These are phyloP conservation scores for Oncopeltus fasciatus DNA, from an alignment of 1,140 invertebrate genomes.

Conservation along the genomic window DNA sequence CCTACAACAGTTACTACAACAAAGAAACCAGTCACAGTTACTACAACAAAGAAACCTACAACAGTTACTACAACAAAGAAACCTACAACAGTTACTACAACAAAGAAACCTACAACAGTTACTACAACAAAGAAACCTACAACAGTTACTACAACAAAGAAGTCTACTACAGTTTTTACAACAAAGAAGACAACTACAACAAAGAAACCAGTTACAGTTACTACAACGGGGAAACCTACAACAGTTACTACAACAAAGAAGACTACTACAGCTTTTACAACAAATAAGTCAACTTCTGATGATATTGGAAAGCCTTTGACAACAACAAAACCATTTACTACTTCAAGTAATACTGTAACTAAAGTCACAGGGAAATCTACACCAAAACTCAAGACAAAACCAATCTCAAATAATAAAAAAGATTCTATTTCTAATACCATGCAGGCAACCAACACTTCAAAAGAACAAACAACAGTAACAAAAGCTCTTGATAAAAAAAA, in stretches of 20 bases:
- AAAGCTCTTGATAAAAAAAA: neutral
- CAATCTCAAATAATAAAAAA: constrained; percentile 6
- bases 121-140: constrained; percentile 17
- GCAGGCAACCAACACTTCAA: neutral
- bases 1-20: constrained; percentile 13
- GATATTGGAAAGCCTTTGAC: constrained; percentile 3
- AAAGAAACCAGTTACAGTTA: constrained; percentile 4
- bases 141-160: constrained; percentile 13
- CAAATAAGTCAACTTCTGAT: constrained; percentile 8
- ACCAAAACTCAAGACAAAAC: neutral
- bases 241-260: constrained; percentile 12
- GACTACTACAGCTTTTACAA: neutral
- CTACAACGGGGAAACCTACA: no score
- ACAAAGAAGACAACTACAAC: constrained; percentile 1
- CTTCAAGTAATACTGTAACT: neutral
- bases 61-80: constrained; percentile 13
- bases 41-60: constrained; percentile 16
- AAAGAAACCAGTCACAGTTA: constrained; percentile 14
- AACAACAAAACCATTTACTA: neutral
- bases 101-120: neutral
- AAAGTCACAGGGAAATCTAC: constrained; percentile 7
- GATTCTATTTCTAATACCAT: neutral
- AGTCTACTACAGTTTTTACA: neutral
- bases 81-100: constrained; percentile 16
- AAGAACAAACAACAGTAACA: constrained; percentile 4